These are phyloP conservation scores for Yoshiicerus persimilis DNA, from an alignment of 1,140 invertebrate genomes.

Conservation along the genomic window DNA sequence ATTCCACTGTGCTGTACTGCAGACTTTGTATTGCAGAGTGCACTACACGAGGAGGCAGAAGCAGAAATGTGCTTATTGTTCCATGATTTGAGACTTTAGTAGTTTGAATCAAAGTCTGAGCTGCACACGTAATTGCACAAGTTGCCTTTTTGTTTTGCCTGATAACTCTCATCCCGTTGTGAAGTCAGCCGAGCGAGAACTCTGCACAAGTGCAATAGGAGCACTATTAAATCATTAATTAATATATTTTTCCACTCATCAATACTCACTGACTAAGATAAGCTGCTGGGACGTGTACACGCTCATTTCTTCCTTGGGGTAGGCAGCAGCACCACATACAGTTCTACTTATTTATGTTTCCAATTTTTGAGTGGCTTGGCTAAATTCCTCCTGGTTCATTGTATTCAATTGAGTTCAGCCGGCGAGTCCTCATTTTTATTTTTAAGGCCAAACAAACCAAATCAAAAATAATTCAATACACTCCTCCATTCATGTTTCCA, in stretches of 20 bases:
- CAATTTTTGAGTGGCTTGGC: neutral
- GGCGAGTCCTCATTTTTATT: neutral
- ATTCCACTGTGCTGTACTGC: neutral
- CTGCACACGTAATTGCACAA: neutral
- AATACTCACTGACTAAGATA: neutral
- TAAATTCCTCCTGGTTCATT: neutral
- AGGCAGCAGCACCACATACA: neutral
- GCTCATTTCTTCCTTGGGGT: neutral
- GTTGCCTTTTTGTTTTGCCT: neutral
- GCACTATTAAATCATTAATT: neutral
- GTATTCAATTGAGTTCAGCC: neutral
- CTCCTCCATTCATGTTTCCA: neutral
- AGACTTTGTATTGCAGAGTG: too few species aligned
- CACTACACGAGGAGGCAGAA: neutral
- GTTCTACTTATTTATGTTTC: neutral
- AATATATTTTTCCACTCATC: slow-evolving; percentile 6
- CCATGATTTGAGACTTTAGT: neutral
- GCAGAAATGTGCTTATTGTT: neutral
- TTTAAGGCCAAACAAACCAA: neutral
- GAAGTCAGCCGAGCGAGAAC: neutral
- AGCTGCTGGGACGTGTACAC: neutral
- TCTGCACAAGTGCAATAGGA: neutral
- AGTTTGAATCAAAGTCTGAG: neutral
- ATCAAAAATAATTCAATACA: neutral
- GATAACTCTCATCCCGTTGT: neutral